phyloP scores from a whole-genome alignment of 2,888 invertebrate genomes.

The Punctoribates punctum region DNA sequence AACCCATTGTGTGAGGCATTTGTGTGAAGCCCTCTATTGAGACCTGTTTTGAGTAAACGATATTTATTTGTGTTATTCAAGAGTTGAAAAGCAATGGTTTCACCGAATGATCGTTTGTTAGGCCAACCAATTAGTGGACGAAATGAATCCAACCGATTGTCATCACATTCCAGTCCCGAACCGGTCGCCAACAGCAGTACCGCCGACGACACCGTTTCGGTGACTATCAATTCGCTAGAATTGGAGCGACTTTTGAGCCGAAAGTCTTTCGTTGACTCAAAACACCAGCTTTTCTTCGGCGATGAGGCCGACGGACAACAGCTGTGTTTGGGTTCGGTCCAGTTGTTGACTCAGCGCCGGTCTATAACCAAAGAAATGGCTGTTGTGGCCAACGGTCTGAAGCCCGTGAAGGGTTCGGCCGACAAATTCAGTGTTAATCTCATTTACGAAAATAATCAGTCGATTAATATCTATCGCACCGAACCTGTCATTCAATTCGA shows the following conservation, averaged over 20 bases:
- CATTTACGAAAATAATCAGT: background rate
- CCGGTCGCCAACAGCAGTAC: too few species aligned
- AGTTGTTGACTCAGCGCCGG: background rate
- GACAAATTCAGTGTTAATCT: background rate
- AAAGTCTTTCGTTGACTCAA: background rate
- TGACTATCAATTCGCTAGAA: too few species aligned
- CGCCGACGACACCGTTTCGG: too few species aligned
- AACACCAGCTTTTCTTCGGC: background rate
- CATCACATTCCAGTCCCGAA: too few species aligned
- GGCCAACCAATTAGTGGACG: background rate
- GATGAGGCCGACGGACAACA: background rate
- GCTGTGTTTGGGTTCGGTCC: background rate
- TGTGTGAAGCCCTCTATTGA: background rate
- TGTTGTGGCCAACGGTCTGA: background rate
- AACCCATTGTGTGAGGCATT: too few species aligned
- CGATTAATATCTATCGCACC: background rate
- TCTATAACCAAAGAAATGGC: background rate
- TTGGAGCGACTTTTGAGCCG: too few species aligned
- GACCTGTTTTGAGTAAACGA: too few species aligned
- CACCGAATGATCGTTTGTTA: slow-evolving; percentile 8
- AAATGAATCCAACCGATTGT: background rate
- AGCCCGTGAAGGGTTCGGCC: background rate
- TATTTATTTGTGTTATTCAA: background rate
- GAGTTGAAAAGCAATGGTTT: slow-evolving; percentile 1
- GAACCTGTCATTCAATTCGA: background rate